phyloP scores from a whole-genome alignment of 2,797 vertebrate species.

The Pantherophis vulpinus region DNA sequence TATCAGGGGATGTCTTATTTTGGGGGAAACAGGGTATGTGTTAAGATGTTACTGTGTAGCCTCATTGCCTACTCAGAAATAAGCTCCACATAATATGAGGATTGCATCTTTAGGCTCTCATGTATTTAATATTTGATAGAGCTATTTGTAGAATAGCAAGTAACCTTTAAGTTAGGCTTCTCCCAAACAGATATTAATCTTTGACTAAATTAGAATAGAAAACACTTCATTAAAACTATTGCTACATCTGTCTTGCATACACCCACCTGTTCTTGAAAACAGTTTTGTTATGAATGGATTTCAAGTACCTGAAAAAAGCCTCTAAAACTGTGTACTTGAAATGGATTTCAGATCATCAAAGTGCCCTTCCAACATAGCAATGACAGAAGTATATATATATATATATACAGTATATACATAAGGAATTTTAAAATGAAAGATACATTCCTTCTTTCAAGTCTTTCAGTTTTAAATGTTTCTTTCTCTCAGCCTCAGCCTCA shows the following conservation, averaged over 20 bases:
- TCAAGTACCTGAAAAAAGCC: slow-evolving; percentile 18
- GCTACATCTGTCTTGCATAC: slow-evolving; percentile 9
- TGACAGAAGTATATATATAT: neutral
- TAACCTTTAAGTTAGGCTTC: slow-evolving; percentile 9
- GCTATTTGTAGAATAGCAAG: neutral
- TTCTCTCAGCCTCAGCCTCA: neutral
- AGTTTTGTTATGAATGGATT: slow-evolving; percentile 26
- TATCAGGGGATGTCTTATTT: too few species aligned
- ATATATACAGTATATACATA: too few species aligned
- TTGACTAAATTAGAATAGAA: slow-evolving; percentile 36
- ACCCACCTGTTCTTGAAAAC: slow-evolving; percentile 24
- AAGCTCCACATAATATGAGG: neutral
- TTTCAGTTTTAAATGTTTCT: neutral
- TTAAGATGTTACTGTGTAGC: too few species aligned
- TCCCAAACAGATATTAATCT: slow-evolving; percentile 27
- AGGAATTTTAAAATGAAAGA: neutral
- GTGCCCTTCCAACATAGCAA: neutral
- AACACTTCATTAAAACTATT: slow-evolving; percentile 11
- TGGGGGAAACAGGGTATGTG: too few species aligned
- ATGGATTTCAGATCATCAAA: slow-evolving; percentile 12
- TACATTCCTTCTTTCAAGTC: neutral
- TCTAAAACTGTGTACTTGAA: slow-evolving; percentile 29
- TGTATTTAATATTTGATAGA: neutral
- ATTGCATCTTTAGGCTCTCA: neutral
- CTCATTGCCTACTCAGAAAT: neutral